phyloP scores from a whole-genome alignment of 2,888 invertebrate genomes.

The Teleogryllus oceanicus region DNA sequence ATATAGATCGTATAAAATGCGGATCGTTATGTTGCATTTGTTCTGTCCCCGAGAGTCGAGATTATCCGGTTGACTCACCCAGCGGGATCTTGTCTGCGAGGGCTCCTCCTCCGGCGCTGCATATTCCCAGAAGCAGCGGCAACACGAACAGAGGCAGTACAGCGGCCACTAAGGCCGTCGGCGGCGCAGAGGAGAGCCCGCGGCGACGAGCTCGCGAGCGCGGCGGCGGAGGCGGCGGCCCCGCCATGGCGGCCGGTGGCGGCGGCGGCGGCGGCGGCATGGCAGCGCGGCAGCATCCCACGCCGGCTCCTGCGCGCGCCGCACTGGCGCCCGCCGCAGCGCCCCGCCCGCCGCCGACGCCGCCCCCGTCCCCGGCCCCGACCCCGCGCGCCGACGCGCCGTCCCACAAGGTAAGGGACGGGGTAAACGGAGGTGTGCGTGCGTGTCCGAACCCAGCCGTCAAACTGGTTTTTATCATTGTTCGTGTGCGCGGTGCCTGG shows the following conservation, averaged over 20 bases:
- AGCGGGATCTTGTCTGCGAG: neutral
- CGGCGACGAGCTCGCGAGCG: neutral
- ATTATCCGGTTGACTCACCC: neutral
- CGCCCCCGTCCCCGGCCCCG: neutral
- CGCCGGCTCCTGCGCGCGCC: constrained; percentile 18
- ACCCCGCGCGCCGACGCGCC: neutral
- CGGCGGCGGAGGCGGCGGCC: neutral
- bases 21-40: too few species aligned
- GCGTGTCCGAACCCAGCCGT: too few species aligned
- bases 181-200: neutral
- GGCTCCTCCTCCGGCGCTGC: neutral
- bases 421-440: too few species aligned
- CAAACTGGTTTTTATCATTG: too few species aligned
- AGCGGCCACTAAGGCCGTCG: neutral
- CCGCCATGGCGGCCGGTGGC: neutral
- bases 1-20: too few species aligned
- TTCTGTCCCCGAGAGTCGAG: too few species aligned
- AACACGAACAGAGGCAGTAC: neutral
- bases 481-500: too few species aligned
- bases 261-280: constrained; percentile 6
- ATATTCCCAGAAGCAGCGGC: neutral
- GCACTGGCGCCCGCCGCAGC: neutral
- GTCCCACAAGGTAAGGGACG: too few species aligned
- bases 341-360: neutral
- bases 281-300: constrained; percentile 1